These are phyloP conservation scores for Actinostola sp. DNA, from an alignment of 92 coral and sea anemone species.

Conservation along the genomic window DNA sequence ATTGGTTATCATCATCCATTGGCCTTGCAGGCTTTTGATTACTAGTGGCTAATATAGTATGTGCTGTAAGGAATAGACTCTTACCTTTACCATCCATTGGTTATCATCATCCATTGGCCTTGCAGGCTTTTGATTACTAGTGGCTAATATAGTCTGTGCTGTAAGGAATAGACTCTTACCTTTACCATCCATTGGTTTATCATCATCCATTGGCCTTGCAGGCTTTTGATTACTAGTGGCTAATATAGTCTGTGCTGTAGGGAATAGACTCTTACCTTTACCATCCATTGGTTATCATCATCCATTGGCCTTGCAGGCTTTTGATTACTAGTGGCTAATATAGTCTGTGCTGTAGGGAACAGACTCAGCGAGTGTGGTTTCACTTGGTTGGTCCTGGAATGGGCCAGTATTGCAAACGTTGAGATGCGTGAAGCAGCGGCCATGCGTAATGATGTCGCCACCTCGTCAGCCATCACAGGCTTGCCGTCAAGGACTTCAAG, in stretches of 20 bases:
- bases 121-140: no score
- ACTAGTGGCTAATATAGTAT: no score
- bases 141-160: no score
- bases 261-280: slow-evolving; percentile 76
- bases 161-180: no score
- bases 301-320: slow-evolving; percentile 76
- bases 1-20: no score
- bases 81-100: no score
- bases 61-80: no score
- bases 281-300: slow-evolving; percentile 92
- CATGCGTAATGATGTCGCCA: slow-evolving; percentile 77
- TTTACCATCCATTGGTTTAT: no score
- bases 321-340: slow-evolving; percentile 70
- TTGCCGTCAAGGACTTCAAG: slow-evolving; percentile 77
- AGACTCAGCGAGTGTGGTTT: slow-evolving; percentile 82
- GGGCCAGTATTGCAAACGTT: slow-evolving; percentile 90
- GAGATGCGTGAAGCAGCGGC: slow-evolving; percentile 96
- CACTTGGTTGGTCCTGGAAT: slow-evolving; percentile 87
- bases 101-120: no score
- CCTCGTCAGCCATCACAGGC: slow-evolving; percentile 78
- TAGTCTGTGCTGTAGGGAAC: slow-evolving; percentile 79
- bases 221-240: slow-evolving; percentile 70
- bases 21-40: no score
- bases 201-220: slow-evolving; percentile 64
- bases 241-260: slow-evolving; percentile 64